Evolutionary conservation across 2,113 vertebrate species (phyloP).

Genomic region (Bothrops jararaca): DNA sequence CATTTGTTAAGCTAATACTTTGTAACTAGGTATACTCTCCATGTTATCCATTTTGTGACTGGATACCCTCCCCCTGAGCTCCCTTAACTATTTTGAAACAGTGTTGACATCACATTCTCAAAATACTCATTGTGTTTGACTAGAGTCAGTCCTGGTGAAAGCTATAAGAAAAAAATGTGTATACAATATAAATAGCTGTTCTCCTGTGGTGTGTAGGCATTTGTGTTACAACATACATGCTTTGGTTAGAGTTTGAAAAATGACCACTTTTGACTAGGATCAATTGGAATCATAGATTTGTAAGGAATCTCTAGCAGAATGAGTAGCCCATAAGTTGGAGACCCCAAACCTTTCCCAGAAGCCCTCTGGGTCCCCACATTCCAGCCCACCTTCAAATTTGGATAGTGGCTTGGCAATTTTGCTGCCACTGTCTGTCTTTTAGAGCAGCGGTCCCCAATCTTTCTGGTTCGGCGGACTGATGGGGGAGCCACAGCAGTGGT

Average conservation of each 20-base stretch:
- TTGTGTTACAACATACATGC: not conserved
- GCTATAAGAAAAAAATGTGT: not conserved
- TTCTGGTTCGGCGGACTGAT: not conserved
- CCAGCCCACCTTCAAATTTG: not conserved
- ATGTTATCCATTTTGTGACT: not conserved
- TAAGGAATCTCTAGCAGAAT: not conserved
- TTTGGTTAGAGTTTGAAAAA: not conserved
- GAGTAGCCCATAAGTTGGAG: not conserved
- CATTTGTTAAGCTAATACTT: not conserved
- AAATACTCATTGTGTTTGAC: not conserved
- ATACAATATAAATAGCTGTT: not conserved
- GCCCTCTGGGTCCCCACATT: not conserved
- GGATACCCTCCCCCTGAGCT: not conserved
- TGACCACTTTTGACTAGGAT: not conserved
- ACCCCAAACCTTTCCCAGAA: not conserved
- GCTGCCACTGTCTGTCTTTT: not conserved
- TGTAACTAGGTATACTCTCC: not conserved
- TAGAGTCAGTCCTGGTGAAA: not conserved
- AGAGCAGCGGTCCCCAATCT: not conserved
- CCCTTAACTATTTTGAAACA: not conserved
- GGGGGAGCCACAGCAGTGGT: not conserved
- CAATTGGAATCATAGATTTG: not conserved
- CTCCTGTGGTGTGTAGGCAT: not conserved
- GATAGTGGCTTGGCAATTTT: not conserved
- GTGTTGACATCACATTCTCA: not conserved